Base-by-base conservation (phyloP, 2,113 vertebrate species). In the Calyptommatus sinebrachiatus region DNA sequence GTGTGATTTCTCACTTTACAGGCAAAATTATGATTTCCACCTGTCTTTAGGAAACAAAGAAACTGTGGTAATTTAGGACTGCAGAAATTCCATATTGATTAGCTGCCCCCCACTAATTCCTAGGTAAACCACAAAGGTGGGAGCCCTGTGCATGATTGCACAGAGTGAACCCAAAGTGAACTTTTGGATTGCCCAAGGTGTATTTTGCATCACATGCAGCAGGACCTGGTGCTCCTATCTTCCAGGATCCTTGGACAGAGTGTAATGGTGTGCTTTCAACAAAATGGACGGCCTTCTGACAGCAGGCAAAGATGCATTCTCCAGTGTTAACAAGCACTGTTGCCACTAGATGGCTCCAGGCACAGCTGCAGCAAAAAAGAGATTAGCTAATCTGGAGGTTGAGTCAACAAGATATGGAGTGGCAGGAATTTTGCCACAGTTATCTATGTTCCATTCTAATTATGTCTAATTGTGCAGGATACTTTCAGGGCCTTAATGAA, bases 281-380 rank as follows among this genome's bases (percentile, higher is more conserved):
- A 84, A 89, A 88, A 90, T 88, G 92, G 89, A 90, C 77, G 62
- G 86, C 86, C 62, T 3, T 61, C 22, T 0, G 35, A 41, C 35
- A 0, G 57, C 63, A 24, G 29, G 62, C 1, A 73, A 75, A 9
- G 68, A 41, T 75, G 62, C 50, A 45, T 50, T 28, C 60, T 50
- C 77, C 68, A 24, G 0, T 0, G 82, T 91, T 88, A 89, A 86
- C 88, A 79, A 90, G 80, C 80, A 72, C 83, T 90, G 86, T 87
- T 76, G 83, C 94, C 94, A 88, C 92, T 90, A 95, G 95, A 94
- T 91, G 95, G 93, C 95, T 94, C 94, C 89, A 81, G 91, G 87
- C n/a, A 0, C 85, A 86, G 83, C 70, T 24, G 67, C 70, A 74
- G 71, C 29, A 29, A 76, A 57, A 57, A 57, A 41, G 50, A 26